phyloP scores from a whole-genome alignment of 2,113 vertebrate species.

The Grus americana region DNA sequence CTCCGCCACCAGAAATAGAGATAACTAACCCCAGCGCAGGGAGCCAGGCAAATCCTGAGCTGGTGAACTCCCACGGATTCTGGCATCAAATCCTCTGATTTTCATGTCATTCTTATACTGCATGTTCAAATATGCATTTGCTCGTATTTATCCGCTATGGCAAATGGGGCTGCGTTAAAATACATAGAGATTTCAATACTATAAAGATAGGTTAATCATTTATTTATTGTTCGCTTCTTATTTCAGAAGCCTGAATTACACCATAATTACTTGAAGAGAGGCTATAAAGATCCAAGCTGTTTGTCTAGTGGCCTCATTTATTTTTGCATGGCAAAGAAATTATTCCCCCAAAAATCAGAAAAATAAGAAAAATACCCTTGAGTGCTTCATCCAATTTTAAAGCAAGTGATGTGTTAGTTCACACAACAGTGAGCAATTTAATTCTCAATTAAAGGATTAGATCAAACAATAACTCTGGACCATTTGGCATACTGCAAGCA shows the following conservation, averaged over 20 bases:
- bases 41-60: not conserved
- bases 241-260: conserved; percentile 20
- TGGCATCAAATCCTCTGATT: not conserved
- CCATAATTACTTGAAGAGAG: conserved; percentile 4
- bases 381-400: conserved; percentile 15
- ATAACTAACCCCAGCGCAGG: not conserved
- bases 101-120: rapidly evolving
- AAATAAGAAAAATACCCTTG: conserved; percentile 6
- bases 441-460: not conserved
- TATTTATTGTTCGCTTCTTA: conserved; percentile 20
- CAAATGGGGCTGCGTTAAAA: not conserved
- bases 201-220: conserved; percentile 4
- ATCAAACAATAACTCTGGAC: not conserved
- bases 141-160: not conserved
- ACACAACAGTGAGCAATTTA: not conserved
- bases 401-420: not conserved
- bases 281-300: conserved; percentile 30
- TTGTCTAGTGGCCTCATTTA: conserved; percentile 25
- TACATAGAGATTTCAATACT: not conserved
- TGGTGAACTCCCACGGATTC: not conserved
- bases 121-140: not conserved
- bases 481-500: not conserved
- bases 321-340: not conserved
- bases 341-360: not conserved
- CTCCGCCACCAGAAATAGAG: not conserved